These are phyloP conservation scores for Ctenoplectra terminalis DNA, from an alignment of 1,140 invertebrate genomes.

Conservation along the genomic window DNA sequence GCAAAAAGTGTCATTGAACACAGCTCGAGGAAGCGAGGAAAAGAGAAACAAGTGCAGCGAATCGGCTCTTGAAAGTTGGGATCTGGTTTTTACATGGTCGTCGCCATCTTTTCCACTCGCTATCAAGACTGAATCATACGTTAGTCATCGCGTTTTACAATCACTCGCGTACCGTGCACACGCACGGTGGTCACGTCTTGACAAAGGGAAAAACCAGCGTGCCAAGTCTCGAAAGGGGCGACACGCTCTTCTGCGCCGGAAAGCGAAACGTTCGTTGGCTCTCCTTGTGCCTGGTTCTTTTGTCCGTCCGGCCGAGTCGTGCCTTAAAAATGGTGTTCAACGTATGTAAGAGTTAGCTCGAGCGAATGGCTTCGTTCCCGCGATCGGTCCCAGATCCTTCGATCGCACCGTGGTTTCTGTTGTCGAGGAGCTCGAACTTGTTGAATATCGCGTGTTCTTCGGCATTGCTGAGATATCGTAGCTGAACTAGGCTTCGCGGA, in stretches of 20 bases:
- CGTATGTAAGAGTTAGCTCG: too few species aligned
- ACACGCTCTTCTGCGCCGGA: constrained; percentile 79
- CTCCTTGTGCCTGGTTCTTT: constrained; percentile 52
- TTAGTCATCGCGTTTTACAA: constrained; percentile 51
- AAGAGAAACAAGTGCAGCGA: constrained; percentile 21
- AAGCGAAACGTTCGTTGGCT: constrained; percentile 74
- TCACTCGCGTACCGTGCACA: constrained; percentile 20
- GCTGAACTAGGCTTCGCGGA: too few species aligned
- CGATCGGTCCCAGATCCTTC: neutral
- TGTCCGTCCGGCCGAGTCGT: constrained; percentile 28
- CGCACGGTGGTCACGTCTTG: constrained; percentile 44
- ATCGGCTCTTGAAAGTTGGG: constrained; percentile 36
- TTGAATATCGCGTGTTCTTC: too few species aligned
- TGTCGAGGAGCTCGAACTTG: too few species aligned
- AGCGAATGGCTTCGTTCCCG: neutral
- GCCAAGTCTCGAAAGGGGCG: constrained; percentile 67
- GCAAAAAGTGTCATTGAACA: constrained; percentile 34
- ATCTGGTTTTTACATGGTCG: constrained; percentile 40
- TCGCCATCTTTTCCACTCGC: constrained; percentile 38
- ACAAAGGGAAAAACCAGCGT: constrained; percentile 42
- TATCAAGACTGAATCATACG: constrained; percentile 51
- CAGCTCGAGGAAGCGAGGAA: constrained; percentile 3
- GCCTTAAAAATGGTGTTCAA: constrained; percentile 12
- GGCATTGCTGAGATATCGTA: too few species aligned
- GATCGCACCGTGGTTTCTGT: constrained; percentile 3